A percentile compares a stretch with the other conserved stretches of the same genome.
Evolutionary conservation across 2,888 invertebrate genomes (phyloP).

Genomic region (Agonum fuliginosum): DNA sequence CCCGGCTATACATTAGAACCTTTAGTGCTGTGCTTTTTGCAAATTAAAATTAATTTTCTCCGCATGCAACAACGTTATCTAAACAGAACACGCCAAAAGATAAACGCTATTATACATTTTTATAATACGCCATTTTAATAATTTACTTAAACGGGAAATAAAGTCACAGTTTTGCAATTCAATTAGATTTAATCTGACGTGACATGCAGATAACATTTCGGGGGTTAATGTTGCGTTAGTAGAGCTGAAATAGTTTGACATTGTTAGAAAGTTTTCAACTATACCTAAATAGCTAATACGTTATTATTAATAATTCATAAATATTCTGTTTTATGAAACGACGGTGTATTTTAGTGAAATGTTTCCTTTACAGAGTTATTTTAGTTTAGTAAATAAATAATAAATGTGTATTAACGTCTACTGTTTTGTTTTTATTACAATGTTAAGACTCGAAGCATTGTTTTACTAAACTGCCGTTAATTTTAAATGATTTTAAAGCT

Average conservation of each 20-base stretch:
- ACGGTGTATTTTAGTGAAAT: not conserved
- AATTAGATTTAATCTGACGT: conserved; percentile 41
- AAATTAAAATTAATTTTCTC: conserved; percentile 52
- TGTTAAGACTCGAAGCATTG: too few species aligned
- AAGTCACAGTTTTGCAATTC: conserved; percentile 36
- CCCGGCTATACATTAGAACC: conserved; percentile 3
- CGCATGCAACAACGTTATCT: conserved; percentile 37
- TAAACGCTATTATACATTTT: conserved; percentile 23
- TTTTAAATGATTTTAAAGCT: too few species aligned
- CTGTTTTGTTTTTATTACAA: not conserved
- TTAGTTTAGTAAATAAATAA: too few species aligned
- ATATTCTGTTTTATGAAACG: not conserved
- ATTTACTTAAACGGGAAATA: conserved; percentile 34
- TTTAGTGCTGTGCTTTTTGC: conserved; percentile 17
- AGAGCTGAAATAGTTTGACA: not conserved
- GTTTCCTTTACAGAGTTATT: not conserved
- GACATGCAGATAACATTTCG: not conserved
- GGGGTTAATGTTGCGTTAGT: not conserved
- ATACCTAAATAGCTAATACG: not conserved
- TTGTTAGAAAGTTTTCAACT: conserved; percentile 16
- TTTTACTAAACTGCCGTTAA: too few species aligned
- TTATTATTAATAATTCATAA: conserved; percentile 24
- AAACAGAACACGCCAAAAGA: conserved; percentile 33
- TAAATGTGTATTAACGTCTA: too few species aligned
- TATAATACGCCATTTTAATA: conserved; percentile 34